These are phyloP conservation scores for Antechinus stuartii DNA, from an alignment of 2,113 vertebrate genomes.

Conservation along the genomic window DNA sequence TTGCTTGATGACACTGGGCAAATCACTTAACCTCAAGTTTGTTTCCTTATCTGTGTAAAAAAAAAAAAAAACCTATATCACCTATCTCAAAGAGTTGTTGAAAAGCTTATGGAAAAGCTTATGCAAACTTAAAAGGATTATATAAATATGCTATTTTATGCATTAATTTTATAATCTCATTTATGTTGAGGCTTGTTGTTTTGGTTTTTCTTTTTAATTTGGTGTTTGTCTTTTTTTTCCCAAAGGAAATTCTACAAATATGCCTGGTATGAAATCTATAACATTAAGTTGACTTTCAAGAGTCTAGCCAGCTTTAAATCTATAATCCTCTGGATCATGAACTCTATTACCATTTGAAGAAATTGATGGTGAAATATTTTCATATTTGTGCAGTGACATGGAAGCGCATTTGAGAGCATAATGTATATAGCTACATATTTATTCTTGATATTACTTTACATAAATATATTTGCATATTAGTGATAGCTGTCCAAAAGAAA, in stretches of 20 bases:
- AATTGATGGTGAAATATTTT: background rate
- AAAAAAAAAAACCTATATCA: background rate
- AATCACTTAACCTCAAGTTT: background rate
- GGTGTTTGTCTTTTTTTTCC: slow-evolving; percentile 53
- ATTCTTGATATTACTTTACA: background rate
- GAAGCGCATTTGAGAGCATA: background rate
- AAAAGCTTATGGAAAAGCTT: background rate
- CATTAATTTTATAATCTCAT: slow-evolving; percentile 42
- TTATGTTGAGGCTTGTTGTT: slow-evolving; percentile 28
- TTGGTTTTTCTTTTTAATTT: slow-evolving; percentile 21
- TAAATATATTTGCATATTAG: background rate
- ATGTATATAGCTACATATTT: rapidly evolving
- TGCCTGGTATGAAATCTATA: background rate
- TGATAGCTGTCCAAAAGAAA: background rate
- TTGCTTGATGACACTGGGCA: background rate
- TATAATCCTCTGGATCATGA: background rate
- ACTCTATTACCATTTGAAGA: background rate
- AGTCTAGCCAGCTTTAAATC: background rate
- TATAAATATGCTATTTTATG: background rate
- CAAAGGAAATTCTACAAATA: slow-evolving; percentile 47
- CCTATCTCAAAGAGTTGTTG: background rate
- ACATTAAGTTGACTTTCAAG: background rate
- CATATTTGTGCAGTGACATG: background rate
- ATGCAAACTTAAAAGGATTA: background rate
- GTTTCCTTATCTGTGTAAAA: background rate